A percentile compares a stretch with the other conserved stretches of the same genome.
Conservation (phyloP, 2,113 vertebrate genomes). For the Passerina amoena region DNA sequence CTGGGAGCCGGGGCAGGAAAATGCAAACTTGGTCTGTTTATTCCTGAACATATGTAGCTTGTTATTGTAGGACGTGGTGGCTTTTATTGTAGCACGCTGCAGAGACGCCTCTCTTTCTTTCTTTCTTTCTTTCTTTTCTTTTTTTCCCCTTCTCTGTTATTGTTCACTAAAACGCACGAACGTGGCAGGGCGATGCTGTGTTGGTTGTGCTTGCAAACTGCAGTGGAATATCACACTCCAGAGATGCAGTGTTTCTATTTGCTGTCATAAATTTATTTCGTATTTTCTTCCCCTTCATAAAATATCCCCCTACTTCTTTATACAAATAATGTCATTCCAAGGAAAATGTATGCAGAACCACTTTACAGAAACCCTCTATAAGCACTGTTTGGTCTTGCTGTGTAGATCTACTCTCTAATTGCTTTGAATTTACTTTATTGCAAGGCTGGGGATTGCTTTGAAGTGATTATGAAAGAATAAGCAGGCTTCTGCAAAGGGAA, state of each 20-base stretch:
- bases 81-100: background rate
- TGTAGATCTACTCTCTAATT: conserved; percentile 68
- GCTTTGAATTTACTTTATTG: conserved; percentile 76
- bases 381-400: conserved; percentile 57
- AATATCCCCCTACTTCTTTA: conserved; percentile 28
- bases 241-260: conserved; percentile 65
- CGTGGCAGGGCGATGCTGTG: conserved; percentile 24
- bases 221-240: conserved; percentile 55
- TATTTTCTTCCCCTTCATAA: conserved; percentile 16
- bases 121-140: background rate
- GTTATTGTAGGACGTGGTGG: background rate
- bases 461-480: conserved; percentile 73
- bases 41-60: conserved; percentile 42
- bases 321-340: conserved; percentile 60
- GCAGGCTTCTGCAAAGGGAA: conserved; percentile 61
- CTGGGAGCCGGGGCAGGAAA: conserved; percentile 53
- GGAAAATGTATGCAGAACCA: conserved; percentile 55
- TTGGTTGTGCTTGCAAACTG: conserved; percentile 58
- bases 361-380: conserved; percentile 54
- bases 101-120: background rate
- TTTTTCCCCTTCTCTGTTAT: background rate
- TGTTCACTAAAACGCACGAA: conserved; percentile 50
- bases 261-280: conserved; percentile 47
- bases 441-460: conserved; percentile 72
- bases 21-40: conserved; percentile 44